Evolutionary conservation across 2,888 invertebrate species (phyloP).

Genomic region (Stenurella melanura): DNA sequence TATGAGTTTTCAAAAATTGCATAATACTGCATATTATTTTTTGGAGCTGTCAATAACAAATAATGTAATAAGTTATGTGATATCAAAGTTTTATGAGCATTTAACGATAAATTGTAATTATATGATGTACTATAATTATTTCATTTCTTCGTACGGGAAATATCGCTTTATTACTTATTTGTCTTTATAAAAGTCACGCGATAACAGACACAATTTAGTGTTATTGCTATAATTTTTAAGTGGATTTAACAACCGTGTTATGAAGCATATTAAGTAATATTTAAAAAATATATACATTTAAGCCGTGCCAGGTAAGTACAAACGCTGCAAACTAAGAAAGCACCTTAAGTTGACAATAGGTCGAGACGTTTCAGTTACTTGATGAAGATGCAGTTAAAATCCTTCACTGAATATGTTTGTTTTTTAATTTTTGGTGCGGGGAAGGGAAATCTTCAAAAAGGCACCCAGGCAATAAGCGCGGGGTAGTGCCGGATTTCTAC

Average conservation of each 20-base stretch:
- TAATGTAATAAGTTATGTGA: not conserved
- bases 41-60: not conserved
- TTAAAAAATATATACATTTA: too few relatives aligned
- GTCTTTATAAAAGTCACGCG: slow-evolving; percentile 7
- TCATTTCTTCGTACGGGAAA: not conserved
- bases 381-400: too few relatives aligned
- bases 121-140: not conserved
- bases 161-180: not conserved
- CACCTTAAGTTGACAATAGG: too few relatives aligned
- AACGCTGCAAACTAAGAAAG: too few relatives aligned
- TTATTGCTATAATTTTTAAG: not conserved
- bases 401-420: too few relatives aligned
- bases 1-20: not conserved
- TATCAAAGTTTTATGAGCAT: not conserved
- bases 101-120: not conserved
- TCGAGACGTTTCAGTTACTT: too few relatives aligned
- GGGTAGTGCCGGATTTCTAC: too few relatives aligned
- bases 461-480: too few relatives aligned
- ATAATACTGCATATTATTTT: not conserved
- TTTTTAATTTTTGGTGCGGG: too few relatives aligned
- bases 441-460: too few relatives aligned
- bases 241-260: not conserved
- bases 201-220: not conserved
- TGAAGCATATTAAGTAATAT: too few relatives aligned
- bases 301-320: too few relatives aligned